Evolutionary conservation across 2,797 vertebrate species (phyloP).

Genomic region (Pantherophis alleghaniensis): DNA sequence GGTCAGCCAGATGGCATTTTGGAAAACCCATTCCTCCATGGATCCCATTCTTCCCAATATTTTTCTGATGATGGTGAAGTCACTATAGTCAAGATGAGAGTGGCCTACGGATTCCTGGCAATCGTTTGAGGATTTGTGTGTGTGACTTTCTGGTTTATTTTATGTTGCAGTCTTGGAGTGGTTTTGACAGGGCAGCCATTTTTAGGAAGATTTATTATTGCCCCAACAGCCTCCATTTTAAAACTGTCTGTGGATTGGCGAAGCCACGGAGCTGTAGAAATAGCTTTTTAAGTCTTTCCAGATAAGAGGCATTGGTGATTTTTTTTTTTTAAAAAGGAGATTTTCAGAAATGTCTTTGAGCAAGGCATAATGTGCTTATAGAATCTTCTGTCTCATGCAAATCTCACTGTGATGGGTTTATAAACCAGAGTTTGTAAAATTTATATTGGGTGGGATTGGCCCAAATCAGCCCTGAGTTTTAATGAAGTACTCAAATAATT

Average conservation of each 20-base stretch:
- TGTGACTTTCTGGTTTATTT: not conserved
- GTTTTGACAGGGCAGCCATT: not conserved
- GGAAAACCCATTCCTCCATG: not conserved
- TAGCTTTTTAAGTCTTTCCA: not conserved
- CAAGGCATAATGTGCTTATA: not conserved
- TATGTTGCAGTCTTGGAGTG: not conserved
- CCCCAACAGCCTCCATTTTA: not conserved
- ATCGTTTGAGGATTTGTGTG: not conserved
- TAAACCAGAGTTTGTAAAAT: not conserved
- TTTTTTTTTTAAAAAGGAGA: not conserved
- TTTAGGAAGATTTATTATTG: not conserved
- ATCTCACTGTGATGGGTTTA: not conserved
- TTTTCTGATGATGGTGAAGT: not conserved
- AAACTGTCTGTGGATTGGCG: not conserved
- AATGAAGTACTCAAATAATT: not conserved
- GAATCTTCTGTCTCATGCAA: not conserved
- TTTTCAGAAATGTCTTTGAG: not conserved
- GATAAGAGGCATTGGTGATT: not conserved
- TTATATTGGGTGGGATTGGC: not conserved
- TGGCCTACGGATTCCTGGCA: not conserved
- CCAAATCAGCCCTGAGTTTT: not conserved
- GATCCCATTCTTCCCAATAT: not conserved
- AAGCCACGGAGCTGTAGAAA: not conserved
- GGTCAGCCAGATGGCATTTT: not conserved
- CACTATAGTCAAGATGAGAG: not conserved